Evolutionary conservation across 2,888 invertebrate species (phyloP), one percentile per base, ranked within the genome.

Genomic region (Harpalus rubripes): DNA sequence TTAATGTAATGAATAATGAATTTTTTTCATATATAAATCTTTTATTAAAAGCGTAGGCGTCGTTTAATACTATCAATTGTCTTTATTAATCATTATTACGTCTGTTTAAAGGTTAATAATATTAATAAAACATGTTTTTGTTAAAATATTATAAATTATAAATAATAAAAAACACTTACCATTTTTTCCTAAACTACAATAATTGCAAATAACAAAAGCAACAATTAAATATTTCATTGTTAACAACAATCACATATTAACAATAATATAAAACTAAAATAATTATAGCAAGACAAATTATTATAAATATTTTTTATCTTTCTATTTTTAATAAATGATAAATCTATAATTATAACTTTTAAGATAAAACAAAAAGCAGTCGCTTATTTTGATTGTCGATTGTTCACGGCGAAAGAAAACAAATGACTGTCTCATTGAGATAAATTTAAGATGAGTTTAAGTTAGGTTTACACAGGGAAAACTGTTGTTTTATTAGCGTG

Each of bases 331-430:
- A n/a, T n/a, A n/a, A n/a, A n/a, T n/a, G 32, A 32, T 52, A 12
- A 52, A 52, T 12, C 10, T 10, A 12, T 52, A 52, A 12, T 8
- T 10, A 52, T 3, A 12, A 52, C 2, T 12, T 52, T 52, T 7
- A n/a, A 12, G 63, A 22, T 22, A 63, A 18, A 63, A 63, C 18
- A 63, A 22, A 16, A 22, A 63, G 15, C 63, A 63, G 16, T 22
- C 12, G 26, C 0, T 8, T 63, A 22, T 18, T 15, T 22, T 10
- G 26, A 63, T 8, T 15, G 10, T 18, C 63, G 10, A 63, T 63
- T 26, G 26, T 22, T 63, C 63, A 7, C 26, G 8, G 2, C 15
- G 18, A 63, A 63, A 22, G 63, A 63, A 63, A 63, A 63, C 63
- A 63, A 63, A 4, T 22, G 26, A 63, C 44, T 52, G 44, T 52